Evolutionary conservation across 1,140 invertebrate species (phyloP).

Genomic region (Caenorhabditis remanei): DNA sequence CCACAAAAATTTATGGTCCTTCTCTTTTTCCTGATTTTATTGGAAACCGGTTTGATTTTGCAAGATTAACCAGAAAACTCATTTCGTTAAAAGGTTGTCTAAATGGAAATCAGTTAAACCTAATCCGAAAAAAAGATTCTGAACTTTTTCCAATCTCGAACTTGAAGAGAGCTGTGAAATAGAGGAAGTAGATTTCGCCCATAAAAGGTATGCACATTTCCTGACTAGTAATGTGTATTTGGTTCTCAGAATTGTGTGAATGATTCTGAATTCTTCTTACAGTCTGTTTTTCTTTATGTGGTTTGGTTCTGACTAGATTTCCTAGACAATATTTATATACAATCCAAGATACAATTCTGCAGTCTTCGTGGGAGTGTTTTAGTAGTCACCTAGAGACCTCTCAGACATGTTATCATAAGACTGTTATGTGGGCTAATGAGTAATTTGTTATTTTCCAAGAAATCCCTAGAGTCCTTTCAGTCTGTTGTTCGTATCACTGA

Average conservation of each 20-base stretch:
- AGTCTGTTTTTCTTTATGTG: too few relatives aligned
- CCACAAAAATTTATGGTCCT: background rate
- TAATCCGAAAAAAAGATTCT: too few relatives aligned
- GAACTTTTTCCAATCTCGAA: background rate
- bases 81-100: constrained; percentile 6
- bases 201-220: too few relatives aligned
- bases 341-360: background rate
- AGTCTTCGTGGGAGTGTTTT: background rate
- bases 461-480: too few relatives aligned
- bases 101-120: background rate
- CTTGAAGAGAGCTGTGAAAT: background rate
- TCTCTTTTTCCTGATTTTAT: background rate
- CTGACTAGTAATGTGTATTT: too few relatives aligned
- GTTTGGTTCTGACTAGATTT: background rate
- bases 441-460: background rate
- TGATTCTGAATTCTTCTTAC: too few relatives aligned
- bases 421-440: background rate
- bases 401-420: background rate
- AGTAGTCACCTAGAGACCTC: constrained; percentile 20
- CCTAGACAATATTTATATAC: background rate
- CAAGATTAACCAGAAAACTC: background rate
- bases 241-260: too few relatives aligned
- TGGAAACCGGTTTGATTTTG: background rate
- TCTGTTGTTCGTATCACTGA: background rate
- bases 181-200: background rate